A percentile compares a stretch with the other conserved stretches of the same genome.
Conservation (phyloP, 2,113 vertebrate species). For the Irena cyanogastra region DNA sequence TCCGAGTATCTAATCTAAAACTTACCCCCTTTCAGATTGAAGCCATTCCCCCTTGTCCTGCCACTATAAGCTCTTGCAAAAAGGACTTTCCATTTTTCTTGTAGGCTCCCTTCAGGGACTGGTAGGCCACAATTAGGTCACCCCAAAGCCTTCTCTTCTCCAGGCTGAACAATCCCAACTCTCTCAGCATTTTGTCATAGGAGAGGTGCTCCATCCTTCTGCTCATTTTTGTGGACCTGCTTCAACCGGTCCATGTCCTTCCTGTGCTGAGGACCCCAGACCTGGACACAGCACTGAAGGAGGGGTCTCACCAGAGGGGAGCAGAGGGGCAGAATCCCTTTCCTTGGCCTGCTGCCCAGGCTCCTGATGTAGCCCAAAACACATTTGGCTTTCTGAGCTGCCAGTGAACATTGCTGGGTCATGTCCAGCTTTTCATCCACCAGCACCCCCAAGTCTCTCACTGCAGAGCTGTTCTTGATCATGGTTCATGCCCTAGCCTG, state of each 20-base stretch:
- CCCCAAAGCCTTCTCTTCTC: neutral
- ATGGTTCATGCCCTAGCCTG: neutral
- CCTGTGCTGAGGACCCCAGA: neutral
- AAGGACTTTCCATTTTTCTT: neutral
- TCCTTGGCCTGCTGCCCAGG: neutral
- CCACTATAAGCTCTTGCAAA: neutral
- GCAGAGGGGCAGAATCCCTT: neutral
- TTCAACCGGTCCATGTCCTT: neutral
- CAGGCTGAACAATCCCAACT: neutral
- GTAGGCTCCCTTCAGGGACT: neutral
- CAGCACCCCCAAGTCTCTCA: neutral
- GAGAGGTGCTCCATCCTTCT: neutral
- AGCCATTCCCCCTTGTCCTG: neutral
- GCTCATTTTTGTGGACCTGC: too few relatives aligned
- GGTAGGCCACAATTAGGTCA: neutral
- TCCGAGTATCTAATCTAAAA: neutral
- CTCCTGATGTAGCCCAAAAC: neutral
- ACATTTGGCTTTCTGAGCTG: neutral
- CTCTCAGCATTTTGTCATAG: neutral
- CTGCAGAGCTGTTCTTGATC: fast-evolving
- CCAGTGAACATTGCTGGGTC: neutral
- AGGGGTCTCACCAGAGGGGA: neutral
- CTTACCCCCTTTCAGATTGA: neutral
- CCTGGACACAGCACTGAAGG: neutral
- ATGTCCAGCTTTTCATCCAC: neutral